Conservation (phyloP, 2,888 invertebrate species). For the Platerodrilus igneus region DNA sequence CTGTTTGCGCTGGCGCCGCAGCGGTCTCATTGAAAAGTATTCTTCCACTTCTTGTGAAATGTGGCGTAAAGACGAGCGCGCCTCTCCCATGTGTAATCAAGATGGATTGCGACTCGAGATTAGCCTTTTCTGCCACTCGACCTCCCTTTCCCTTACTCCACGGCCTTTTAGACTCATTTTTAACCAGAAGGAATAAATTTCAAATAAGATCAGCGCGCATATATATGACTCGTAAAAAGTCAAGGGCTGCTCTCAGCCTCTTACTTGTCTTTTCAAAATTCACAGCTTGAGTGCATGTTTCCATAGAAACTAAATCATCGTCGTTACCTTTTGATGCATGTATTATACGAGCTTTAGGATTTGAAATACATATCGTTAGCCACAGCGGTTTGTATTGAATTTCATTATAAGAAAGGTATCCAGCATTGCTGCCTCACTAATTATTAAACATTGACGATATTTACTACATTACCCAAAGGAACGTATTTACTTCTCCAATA, state of each 20-base stretch:
- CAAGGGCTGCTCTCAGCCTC: slow-evolving; percentile 28
- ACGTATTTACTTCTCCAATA: too few species aligned
- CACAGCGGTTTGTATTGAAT: slow-evolving; percentile 8
- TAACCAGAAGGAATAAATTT: slow-evolving; percentile 39
- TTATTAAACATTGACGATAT: too few species aligned
- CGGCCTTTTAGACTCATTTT: slow-evolving; percentile 37
- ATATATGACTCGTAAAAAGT: slow-evolving; percentile 40
- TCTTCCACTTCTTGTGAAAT: slow-evolving; percentile 39
- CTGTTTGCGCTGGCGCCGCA: slow-evolving; percentile 23
- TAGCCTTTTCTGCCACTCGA: slow-evolving; percentile 37
- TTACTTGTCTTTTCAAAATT: slow-evolving; percentile 37
- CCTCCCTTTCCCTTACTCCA: slow-evolving; percentile 23
- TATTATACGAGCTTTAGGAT: slow-evolving; percentile 32
- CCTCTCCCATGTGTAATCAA: slow-evolving; percentile 45
- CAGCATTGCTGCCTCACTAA: too few species aligned
- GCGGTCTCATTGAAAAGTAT: slow-evolving; percentile 31
- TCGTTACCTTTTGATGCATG: slow-evolving; percentile 30
- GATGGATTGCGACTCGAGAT: slow-evolving; percentile 45
- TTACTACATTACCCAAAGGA: too few species aligned
- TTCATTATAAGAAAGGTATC: too few species aligned
- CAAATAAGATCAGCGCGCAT: slow-evolving; percentile 41
- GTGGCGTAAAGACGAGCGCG: slow-evolving; percentile 37
- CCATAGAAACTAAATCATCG: slow-evolving; percentile 36
- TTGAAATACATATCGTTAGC: slow-evolving; percentile 10
- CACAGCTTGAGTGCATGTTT: slow-evolving; percentile 36